Conservation (phyloP, 1,140 invertebrate genomes). For the Drosophila sturtevanti region DNA sequence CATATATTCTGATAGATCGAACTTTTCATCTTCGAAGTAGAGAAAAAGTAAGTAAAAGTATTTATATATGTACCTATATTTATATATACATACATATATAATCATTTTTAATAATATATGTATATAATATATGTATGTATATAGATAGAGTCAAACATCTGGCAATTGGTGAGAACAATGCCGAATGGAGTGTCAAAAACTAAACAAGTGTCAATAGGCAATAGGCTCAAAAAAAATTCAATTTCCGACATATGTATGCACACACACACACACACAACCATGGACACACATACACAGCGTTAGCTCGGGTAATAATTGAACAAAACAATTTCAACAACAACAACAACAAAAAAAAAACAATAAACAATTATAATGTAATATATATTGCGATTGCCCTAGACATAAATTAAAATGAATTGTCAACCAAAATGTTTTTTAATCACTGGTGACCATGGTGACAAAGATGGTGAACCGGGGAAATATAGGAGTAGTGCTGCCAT, state of each 20-base stretch:
- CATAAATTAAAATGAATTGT: constrained; percentile 77
- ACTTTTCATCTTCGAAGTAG: too few species aligned
- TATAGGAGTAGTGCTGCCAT: not conserved
- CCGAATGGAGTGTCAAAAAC: constrained; percentile 64
- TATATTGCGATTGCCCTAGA: constrained; percentile 66
- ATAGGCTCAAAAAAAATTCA: constrained; percentile 32
- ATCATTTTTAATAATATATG: constrained; percentile 15
- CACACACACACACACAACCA: constrained; percentile 38
- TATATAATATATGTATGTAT: not conserved
- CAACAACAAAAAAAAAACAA: too few species aligned
- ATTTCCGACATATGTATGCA: constrained; percentile 2
- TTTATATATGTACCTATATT: not conserved
- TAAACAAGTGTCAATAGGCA: constrained; percentile 78
- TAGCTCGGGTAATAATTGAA: constrained; percentile 51
- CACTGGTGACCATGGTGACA: not conserved
- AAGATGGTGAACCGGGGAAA: too few species aligned
- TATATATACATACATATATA: constrained; percentile 2
- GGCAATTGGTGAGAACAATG: constrained; percentile 19
- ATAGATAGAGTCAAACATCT: not conserved
- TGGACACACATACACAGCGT: constrained; percentile 14
- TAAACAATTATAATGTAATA: constrained; percentile 59
- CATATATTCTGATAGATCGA: too few species aligned
- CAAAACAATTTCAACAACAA: constrained; percentile 21
- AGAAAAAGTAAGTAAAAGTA: too few species aligned
- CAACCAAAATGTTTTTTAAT: constrained; percentile 64